Evolutionary conservation across 2,797 vertebrate genomes (phyloP).

Genomic region (Acanthurus lineatus): DNA sequence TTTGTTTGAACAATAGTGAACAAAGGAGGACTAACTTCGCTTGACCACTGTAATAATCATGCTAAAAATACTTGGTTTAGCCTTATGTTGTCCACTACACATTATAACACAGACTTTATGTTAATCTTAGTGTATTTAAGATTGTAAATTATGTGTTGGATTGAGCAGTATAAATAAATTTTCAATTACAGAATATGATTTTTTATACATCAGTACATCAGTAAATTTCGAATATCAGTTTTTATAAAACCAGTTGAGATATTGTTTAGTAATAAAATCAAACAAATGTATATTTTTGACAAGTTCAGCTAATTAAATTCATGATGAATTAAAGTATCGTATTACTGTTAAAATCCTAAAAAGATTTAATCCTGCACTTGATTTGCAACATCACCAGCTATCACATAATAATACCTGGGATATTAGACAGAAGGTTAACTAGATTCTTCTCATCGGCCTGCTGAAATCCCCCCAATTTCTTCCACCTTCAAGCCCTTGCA

Average conservation of each 20-base stretch:
- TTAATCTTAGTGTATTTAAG: neutral
- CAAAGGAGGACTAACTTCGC: neutral
- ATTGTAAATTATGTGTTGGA: neutral
- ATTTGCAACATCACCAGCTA: too few species aligned
- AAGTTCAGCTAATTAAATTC: too few species aligned
- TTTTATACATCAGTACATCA: neutral
- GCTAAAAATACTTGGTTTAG: neutral
- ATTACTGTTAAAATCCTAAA: too few species aligned
- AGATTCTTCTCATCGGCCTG: neutral
- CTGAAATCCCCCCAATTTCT: too few species aligned
- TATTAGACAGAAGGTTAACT: too few species aligned
- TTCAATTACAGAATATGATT: neutral
- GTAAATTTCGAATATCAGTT: neutral
- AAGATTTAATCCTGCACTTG: too few species aligned
- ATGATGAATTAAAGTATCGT: too few species aligned
- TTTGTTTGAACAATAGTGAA: slow-evolving; percentile 14
- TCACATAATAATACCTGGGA: too few species aligned
- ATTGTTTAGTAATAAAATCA: too few species aligned
- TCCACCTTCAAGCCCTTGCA: too few species aligned
- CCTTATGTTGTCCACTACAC: neutral
- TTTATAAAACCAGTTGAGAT: neutral
- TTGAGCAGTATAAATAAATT: neutral
- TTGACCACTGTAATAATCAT: neutral
- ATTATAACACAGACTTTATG: neutral
- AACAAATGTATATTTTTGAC: too few species aligned